These are phyloP conservation scores for Sussaba pulchella DNA, from an alignment of 2,888 invertebrate species.

Conservation along the genomic window DNA sequence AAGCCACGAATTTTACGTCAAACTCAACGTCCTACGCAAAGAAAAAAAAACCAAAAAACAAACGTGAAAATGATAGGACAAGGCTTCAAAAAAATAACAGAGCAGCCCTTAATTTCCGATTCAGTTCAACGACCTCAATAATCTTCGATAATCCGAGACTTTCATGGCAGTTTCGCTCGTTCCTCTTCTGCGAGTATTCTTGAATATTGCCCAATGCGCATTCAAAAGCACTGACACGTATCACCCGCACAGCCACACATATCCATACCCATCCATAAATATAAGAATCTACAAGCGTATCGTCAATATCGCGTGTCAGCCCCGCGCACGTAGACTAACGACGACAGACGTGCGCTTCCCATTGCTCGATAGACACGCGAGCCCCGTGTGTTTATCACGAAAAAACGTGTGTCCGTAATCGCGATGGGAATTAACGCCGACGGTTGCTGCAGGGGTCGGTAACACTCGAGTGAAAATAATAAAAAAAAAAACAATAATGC, in stretches of 20 bases:
- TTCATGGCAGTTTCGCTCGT: background rate
- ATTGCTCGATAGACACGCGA: conserved; percentile 36
- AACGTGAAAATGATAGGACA: too few relatives aligned
- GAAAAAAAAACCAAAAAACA: too few relatives aligned
- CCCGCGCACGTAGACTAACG: conserved; percentile 24
- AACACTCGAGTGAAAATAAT: background rate
- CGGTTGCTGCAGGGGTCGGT: background rate
- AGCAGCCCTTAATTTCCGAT: conserved; percentile 5
- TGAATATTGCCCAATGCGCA: background rate
- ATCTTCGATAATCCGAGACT: background rate
- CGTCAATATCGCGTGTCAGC: conserved; percentile 27
- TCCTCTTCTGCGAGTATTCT: background rate
- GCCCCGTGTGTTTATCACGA: background rate
- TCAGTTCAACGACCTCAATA: conserved; percentile 2
- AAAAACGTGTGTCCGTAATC: conserved; percentile 6
- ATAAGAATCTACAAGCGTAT: too few relatives aligned
- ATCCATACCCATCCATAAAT: background rate
- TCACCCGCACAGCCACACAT: background rate
- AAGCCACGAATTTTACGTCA: too few relatives aligned
- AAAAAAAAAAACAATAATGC: background rate
- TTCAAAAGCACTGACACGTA: too few relatives aligned
- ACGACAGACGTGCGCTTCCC: conserved; percentile 11
- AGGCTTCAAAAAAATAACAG: background rate
- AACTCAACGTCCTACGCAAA: too few relatives aligned
- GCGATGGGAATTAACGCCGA: background rate